These are phyloP conservation scores for Rhogogaster chlorosoma DNA, from an alignment of 2,888 invertebrate genomes.

Conservation along the genomic window DNA sequence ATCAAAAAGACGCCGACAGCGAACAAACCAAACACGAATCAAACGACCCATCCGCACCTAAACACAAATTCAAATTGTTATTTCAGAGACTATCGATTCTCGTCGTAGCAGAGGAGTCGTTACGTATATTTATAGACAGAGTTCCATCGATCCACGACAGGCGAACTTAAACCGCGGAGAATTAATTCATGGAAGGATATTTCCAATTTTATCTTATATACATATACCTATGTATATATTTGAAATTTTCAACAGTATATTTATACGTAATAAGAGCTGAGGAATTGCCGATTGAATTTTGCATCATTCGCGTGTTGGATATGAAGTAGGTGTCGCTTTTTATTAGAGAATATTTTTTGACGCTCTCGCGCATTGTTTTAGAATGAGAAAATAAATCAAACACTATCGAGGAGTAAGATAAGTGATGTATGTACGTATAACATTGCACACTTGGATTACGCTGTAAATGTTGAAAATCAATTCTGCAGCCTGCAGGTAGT, in stretches of 20 bases:
- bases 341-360: slow-evolving; percentile 42
- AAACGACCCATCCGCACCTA: not conserved
- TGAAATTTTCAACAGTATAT: not conserved
- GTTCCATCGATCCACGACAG: slow-evolving; percentile 1
- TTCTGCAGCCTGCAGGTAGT: not conserved
- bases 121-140: not conserved
- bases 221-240: too few species aligned
- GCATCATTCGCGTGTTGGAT: slow-evolving; percentile 29
- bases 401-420: not conserved
- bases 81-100: slow-evolving; percentile 31
- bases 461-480: slow-evolving; percentile 9
- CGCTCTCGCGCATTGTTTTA: slow-evolving; percentile 35
- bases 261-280: not conserved
- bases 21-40: slow-evolving; percentile 26
- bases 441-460: not conserved
- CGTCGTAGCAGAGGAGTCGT: slow-evolving; percentile 40
- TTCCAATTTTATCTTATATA: not conserved
- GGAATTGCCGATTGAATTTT: slow-evolving; percentile 10
- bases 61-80: slow-evolving; percentile 46
- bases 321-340: slow-evolving; percentile 6
- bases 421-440: not conserved
- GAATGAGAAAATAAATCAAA: not conserved
- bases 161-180: not conserved
- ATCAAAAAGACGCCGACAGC: not conserved
- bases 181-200: not conserved